Conservation (phyloP, 2,113 vertebrate genomes). For the Philantomba maxwellii region DNA sequence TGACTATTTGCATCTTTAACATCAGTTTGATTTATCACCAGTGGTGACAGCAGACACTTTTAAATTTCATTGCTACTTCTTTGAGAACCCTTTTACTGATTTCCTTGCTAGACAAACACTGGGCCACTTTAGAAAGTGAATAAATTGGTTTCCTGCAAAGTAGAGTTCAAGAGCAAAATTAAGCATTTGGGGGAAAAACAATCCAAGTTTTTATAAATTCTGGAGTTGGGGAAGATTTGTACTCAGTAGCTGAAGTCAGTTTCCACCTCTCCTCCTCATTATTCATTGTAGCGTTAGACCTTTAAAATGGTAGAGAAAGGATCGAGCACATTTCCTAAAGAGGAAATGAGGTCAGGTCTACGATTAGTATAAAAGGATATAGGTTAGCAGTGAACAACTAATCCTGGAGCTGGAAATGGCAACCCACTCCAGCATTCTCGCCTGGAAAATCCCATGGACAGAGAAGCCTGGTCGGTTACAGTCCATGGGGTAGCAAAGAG, state of each 20-base stretch:
- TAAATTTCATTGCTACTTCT: constrained; percentile 50
- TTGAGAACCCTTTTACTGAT: constrained; percentile 61
- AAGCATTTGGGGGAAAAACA: background rate
- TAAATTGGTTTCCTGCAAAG: constrained; percentile 53
- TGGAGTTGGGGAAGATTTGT: background rate
- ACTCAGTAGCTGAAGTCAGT: background rate
- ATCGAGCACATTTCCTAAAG: background rate
- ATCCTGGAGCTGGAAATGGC: background rate
- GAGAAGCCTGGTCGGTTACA: background rate
- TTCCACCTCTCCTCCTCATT: constrained; percentile 10
- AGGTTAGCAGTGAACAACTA: background rate
- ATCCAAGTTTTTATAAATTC: constrained; percentile 37
- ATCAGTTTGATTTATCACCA: constrained; percentile 63
- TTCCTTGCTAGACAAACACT: constrained; percentile 63
- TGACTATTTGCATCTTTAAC: constrained; percentile 57
- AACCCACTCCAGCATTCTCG: background rate
- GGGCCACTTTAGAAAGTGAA: constrained; percentile 58
- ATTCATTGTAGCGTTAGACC: background rate
- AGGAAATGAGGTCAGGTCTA: background rate
- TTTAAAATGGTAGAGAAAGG: background rate
- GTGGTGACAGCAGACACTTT: constrained; percentile 52
- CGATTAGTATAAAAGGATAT: background rate
- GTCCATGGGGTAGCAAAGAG: background rate
- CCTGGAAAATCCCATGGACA: background rate
- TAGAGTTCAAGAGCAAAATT: constrained; percentile 34